A percentile compares a stretch with the other conserved stretches of the same genome.
These are phyloP conservation scores for Alexandromys fortis DNA, from an alignment of 2,113 vertebrate genomes.

Conservation along the genomic window DNA sequence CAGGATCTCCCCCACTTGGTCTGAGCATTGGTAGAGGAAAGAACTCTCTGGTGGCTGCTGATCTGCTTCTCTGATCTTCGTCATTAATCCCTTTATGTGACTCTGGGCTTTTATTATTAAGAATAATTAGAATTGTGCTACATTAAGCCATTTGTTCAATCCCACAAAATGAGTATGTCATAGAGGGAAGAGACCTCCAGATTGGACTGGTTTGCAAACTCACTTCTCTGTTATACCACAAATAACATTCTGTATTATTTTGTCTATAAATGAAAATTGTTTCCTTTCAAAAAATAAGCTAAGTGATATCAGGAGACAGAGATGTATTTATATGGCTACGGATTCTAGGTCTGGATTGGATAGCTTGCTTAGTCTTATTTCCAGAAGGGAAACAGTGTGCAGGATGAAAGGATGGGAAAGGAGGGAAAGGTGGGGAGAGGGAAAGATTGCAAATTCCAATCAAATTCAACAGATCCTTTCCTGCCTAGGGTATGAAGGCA, in stretches of 20 bases:
- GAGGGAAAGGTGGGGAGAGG: too few species aligned
- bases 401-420: too few species aligned
- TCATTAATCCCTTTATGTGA: too few species aligned
- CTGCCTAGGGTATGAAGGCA: background rate
- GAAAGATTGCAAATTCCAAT: background rate
- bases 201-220: background rate
- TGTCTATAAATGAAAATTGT: background rate
- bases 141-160: background rate
- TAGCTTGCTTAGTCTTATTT: background rate
- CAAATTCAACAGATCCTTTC: background rate
- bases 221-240: background rate
- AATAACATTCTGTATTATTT: background rate
- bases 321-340: background rate
- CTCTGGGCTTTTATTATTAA: too few species aligned
- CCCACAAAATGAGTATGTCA: background rate
- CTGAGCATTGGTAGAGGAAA: too few species aligned
- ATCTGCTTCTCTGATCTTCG: too few species aligned
- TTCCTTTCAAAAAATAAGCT: constrained; percentile 12
- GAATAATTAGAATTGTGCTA: too few species aligned
- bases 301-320: background rate
- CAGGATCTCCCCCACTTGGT: too few species aligned
- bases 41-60: too few species aligned
- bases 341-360: background rate
- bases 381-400: background rate
- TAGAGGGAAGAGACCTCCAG: background rate